phyloP scores from a whole-genome alignment of 2,797 vertebrate genomes.

The Phaenicophaeus curvirostris region DNA sequence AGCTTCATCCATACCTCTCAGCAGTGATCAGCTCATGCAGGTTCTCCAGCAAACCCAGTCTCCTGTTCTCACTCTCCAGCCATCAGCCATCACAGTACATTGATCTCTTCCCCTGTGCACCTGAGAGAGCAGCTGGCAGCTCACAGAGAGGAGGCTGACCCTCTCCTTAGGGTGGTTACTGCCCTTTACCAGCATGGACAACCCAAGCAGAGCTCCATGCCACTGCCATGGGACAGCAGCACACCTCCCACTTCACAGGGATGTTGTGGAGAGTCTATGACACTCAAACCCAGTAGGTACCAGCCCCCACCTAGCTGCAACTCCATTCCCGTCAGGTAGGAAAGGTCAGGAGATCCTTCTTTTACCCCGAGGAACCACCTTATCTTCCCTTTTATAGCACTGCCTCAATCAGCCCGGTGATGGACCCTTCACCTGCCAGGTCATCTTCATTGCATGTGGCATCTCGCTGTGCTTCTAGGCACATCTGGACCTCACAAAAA shows the following conservation, averaged over 20 bases:
- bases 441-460: neutral
- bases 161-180: neutral
- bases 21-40: neutral
- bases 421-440: neutral
- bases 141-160: neutral
- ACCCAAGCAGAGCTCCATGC: neutral
- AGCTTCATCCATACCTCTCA: neutral
- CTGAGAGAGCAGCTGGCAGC: neutral
- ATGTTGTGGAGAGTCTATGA: neutral
- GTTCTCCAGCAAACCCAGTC: neutral
- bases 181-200: neutral
- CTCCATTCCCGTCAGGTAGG: neutral
- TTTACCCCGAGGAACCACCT: neutral
- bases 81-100: neutral
- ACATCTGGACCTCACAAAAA: neutral
- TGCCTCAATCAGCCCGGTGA: neutral
- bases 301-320: neutral
- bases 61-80: neutral
- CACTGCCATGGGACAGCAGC: neutral
- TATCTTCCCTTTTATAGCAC: neutral
- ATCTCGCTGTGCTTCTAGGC: neutral
- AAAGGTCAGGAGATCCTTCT: neutral
- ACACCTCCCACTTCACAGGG: neutral
- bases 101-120: accelerated
- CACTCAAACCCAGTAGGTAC: neutral